Evolutionary conservation across 2,113 vertebrate species (phyloP).

Genomic region (Megaceryle maxima): DNA sequence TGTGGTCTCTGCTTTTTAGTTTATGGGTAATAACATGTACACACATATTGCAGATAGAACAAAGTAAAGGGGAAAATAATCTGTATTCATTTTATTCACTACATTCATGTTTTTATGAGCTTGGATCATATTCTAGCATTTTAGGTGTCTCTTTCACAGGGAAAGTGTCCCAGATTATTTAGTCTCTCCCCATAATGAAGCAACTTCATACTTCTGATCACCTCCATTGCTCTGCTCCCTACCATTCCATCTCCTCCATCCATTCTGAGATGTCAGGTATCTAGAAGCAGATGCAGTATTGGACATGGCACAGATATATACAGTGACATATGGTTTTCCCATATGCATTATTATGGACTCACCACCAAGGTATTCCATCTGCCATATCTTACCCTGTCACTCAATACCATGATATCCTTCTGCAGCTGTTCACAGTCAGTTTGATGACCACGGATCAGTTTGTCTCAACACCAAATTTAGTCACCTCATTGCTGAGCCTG

Average conservation of each 20-base stretch:
- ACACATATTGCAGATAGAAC: not conserved
- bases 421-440: conserved; percentile 50
- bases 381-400: not conserved
- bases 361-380: conserved; percentile 22
- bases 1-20: not conserved
- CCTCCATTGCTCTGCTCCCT: not conserved
- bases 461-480: not conserved
- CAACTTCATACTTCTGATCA: not conserved
- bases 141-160: not conserved
- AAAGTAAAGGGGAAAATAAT: not conserved
- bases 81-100: not conserved
- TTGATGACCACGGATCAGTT: conserved; percentile 42
- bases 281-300: not conserved
- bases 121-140: not conserved
- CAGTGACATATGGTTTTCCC: conserved; percentile 15
- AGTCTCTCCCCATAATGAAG: not conserved
- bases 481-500: not conserved
- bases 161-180: not conserved
- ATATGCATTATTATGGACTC: not conserved
- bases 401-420: not conserved
- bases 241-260: not conserved
- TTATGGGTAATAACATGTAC: not conserved
- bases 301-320: not conserved
- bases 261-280: not conserved
- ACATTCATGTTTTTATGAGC: not conserved